Percentiles rank a stretch among this genome's conserved stretches.
phyloP scores from a whole-genome alignment of 2,113 vertebrate genomes.

The Eurypyga helias region DNA sequence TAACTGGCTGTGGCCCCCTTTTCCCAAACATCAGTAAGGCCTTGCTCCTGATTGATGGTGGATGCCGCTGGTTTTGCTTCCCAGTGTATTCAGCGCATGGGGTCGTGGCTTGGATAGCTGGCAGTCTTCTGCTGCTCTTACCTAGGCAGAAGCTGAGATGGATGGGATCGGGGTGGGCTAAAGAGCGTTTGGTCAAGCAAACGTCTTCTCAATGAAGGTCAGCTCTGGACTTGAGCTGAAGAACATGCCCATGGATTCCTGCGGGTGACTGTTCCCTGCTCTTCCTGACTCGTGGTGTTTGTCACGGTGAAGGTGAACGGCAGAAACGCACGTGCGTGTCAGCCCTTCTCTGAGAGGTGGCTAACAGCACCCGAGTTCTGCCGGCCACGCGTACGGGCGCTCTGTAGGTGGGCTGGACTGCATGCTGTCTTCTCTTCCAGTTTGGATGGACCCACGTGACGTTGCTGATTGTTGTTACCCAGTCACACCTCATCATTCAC shows the following conservation, averaged over 20 bases:
- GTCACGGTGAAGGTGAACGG: not conserved
- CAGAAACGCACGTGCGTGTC: not conserved
- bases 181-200: not conserved
- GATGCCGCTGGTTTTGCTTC: not conserved
- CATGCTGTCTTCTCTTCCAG: constrained; percentile 73
- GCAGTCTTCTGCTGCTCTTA: not conserved
- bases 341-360: not conserved
- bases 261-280: not conserved
- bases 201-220: not conserved
- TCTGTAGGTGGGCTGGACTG: not conserved
- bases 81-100: not conserved
- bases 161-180: not conserved
- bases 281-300: not conserved
- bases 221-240: not conserved
- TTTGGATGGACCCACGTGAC: constrained; percentile 99
- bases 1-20: not conserved
- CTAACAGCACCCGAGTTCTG: not conserved
- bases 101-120: not conserved
- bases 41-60: fast-evolving
- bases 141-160: not conserved
- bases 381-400: not conserved
- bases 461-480: constrained; percentile 94
- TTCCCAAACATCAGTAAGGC: not conserved
- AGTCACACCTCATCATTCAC: constrained; percentile 98
- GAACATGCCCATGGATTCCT: not conserved